Percentiles rank a stretch among this genome's conserved stretches.
These are phyloP conservation scores for Onychorhynchus coronatus DNA, from an alignment of 2,113 vertebrate species.

Conservation along the genomic window DNA sequence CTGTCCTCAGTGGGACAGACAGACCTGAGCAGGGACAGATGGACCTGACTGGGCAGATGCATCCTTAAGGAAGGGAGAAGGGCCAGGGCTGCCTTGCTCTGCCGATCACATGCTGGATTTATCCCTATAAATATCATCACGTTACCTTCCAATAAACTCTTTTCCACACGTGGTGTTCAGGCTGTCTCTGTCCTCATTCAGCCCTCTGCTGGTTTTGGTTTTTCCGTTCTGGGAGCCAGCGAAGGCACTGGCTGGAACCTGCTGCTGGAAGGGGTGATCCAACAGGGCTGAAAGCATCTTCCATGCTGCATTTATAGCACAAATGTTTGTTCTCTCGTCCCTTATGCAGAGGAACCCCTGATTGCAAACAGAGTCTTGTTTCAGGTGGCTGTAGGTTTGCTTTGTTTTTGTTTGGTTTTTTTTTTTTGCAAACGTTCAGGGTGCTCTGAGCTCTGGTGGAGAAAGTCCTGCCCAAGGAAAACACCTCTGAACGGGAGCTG, in stretches of 20 bases:
- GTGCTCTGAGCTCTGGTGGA: neutral
- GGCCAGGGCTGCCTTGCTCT: neutral
- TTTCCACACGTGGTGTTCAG: neutral
- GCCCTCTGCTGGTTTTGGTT: neutral
- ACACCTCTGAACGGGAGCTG: fast-evolving
- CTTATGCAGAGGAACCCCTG: neutral
- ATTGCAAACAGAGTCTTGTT: neutral
- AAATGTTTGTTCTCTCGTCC: neutral
- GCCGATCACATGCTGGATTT: neutral
- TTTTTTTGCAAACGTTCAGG: neutral
- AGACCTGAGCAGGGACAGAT: neutral
- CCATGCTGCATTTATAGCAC: neutral
- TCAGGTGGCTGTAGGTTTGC: neutral
- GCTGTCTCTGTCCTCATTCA: neutral
- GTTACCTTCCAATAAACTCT: conserved; percentile 25
- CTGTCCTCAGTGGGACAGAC: neutral
- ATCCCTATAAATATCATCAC: neutral
- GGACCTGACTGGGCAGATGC: neutral
- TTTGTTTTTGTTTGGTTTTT: neutral
- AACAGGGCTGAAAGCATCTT: neutral
- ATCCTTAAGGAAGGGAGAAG: neutral
- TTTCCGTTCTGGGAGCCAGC: neutral
- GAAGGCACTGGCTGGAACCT: neutral
- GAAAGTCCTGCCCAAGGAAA: neutral
- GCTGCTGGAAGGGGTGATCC: neutral